phyloP scores from a whole-genome alignment of 1,140 invertebrate species.

The Paraescarpia echinospica region DNA sequence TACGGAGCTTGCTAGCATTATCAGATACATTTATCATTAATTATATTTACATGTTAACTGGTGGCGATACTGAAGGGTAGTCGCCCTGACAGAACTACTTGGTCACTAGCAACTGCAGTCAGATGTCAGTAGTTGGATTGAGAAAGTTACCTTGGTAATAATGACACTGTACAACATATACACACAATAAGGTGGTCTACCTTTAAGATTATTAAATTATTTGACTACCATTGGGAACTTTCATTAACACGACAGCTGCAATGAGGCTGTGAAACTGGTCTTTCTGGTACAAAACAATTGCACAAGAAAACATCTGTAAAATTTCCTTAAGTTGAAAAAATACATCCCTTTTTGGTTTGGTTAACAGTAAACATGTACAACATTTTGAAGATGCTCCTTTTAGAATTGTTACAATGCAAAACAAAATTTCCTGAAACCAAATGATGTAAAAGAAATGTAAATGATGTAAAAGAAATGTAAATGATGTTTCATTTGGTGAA shows the following conservation, averaged over 20 bases:
- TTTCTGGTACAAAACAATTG: background rate
- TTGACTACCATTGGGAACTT: background rate
- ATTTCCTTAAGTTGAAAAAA: background rate
- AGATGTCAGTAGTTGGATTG: background rate
- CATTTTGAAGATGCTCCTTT: background rate
- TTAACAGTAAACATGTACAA: background rate
- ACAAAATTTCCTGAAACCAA: background rate
- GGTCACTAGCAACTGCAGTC: background rate
- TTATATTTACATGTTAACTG: constrained; percentile 1
- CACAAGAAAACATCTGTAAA: background rate
- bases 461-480: too few relatives aligned
- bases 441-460: background rate
- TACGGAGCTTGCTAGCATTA: background rate
- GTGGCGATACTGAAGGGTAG: background rate
- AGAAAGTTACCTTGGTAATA: background rate
- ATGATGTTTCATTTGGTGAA: background rate
- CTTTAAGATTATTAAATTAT: background rate
- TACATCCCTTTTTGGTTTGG: background rate
- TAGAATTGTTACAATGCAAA: background rate
- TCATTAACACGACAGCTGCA: background rate
- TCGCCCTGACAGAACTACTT: background rate
- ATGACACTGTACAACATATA: background rate
- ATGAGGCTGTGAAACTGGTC: background rate
- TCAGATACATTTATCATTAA: background rate
- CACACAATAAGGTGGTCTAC: background rate